Evolutionary conservation across 2,888 invertebrate species (phyloP).

Genomic region (Tanypteryx hageni): DNA sequence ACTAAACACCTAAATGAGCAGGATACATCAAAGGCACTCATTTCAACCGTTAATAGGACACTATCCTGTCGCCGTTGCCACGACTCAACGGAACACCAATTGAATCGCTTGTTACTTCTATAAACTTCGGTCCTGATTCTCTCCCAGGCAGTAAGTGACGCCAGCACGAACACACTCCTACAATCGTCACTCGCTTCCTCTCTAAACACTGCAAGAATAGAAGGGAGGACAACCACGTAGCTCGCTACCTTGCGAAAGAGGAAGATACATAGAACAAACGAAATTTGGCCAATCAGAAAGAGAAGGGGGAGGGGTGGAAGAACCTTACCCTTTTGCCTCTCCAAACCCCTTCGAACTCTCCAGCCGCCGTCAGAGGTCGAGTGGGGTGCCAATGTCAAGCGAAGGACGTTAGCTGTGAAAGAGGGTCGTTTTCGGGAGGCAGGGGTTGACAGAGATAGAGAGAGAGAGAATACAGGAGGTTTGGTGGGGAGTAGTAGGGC

Average conservation of each 20-base stretch:
- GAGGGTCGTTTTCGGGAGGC: too few relatives aligned
- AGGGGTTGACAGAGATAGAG: too few relatives aligned
- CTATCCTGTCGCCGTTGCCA: neutral
- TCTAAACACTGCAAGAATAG: neutral
- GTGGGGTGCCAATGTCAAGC: neutral
- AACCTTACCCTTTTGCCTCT: too few relatives aligned
- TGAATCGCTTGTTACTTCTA: slow-evolving; percentile 18
- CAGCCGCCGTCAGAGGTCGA: too few relatives aligned
- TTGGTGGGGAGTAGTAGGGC: neutral
- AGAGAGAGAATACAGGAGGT: too few relatives aligned
- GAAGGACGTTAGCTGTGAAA: neutral
- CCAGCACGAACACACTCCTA: neutral
- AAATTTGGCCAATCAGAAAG: slow-evolving; percentile 17
- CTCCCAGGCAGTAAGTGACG: neutral
- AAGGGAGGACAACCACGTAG: too few relatives aligned
- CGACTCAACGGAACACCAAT: neutral
- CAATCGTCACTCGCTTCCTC: neutral
- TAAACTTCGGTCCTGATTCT: neutral
- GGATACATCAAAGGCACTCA: too few relatives aligned
- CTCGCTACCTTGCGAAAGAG: neutral
- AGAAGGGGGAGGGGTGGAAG: neutral
- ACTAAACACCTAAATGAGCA: too few relatives aligned
- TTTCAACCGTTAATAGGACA: neutral
- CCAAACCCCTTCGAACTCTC: too few relatives aligned
- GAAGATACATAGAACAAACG: neutral